phyloP scores from a whole-genome alignment of 1,140 invertebrate genomes.

The Ceratosolen fusciceps region DNA sequence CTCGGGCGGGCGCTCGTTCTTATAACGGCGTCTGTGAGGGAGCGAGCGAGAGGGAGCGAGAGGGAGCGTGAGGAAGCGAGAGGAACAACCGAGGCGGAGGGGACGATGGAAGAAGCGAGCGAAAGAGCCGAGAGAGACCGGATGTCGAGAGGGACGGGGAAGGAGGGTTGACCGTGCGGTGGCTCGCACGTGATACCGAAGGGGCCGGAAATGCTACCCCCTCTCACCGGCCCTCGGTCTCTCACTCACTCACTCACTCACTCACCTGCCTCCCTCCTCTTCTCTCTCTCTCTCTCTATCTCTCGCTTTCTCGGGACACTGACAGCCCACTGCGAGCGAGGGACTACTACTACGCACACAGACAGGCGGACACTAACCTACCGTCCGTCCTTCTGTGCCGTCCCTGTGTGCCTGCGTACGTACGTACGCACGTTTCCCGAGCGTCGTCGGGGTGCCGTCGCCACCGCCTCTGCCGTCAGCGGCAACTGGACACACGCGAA shows the following conservation, averaged over 20 bases:
- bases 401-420: background rate
- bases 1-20: too few species aligned
- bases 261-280: background rate
- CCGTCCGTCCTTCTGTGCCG: background rate
- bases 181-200: slow-evolving; percentile 70
- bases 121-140: slow-evolving; percentile 40
- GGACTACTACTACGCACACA: slow-evolving; percentile 40
- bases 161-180: slow-evolving; percentile 40
- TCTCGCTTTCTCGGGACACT: too few species aligned
- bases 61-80: slow-evolving; percentile 26
- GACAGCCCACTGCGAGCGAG: slow-evolving; percentile 28
- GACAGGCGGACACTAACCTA: too few species aligned
- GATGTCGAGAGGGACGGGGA: slow-evolving; percentile 53
- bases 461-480: too few species aligned
- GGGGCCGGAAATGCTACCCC: slow-evolving; percentile 68
- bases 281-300: slow-evolving; percentile 12
- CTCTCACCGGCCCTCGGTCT: slow-evolving; percentile 56
- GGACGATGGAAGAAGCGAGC: slow-evolving; percentile 12
- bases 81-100: slow-evolving; percentile 16
- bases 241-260: slow-evolving; percentile 48
- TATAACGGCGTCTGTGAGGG: slow-evolving; percentile 30
- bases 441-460: background rate
- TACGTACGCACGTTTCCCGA: background rate
- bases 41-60: slow-evolving; percentile 7
- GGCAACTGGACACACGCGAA: too few species aligned